phyloP scores from a whole-genome alignment of 2,797 vertebrate genomes.

The Coilia nasus region DNA sequence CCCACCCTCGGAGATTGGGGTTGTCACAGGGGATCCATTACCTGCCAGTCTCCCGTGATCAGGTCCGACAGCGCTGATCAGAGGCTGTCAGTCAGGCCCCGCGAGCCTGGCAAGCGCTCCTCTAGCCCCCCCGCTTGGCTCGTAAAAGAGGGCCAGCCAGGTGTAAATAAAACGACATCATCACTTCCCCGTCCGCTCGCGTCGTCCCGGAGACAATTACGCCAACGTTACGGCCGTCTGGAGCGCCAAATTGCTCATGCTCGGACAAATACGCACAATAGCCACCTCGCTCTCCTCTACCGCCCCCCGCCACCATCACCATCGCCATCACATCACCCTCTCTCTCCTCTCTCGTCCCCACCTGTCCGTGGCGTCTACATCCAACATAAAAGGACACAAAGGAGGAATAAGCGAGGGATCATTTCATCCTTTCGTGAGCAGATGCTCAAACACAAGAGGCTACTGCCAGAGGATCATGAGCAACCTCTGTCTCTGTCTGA shows the following conservation, averaged over 20 bases:
- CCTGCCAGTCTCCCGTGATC: conserved; percentile 99
- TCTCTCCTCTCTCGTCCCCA: background rate
- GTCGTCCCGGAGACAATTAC: conserved; percentile 93
- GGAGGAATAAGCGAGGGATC: conserved; percentile 17
- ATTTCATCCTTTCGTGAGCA: conserved; percentile 17
- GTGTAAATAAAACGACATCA: conserved; percentile 99
- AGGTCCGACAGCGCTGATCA: conserved; percentile 99
- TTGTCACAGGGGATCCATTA: conserved; percentile 99
- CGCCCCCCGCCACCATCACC: conserved; percentile 24
- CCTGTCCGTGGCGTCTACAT: conserved; percentile 42
- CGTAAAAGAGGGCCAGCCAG: conserved; percentile 96
- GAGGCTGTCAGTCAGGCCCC: conserved; percentile 91
- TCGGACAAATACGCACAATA: conserved; percentile 59
- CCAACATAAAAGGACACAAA: background rate
- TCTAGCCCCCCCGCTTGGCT: conserved; percentile 85
- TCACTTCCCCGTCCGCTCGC: conserved; percentile 99
- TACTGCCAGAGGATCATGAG: background rate
- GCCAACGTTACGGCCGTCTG: conserved; percentile 39
- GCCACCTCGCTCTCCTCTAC: conserved; percentile 44
- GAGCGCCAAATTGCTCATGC: conserved; percentile 67
- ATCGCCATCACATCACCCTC: background rate
- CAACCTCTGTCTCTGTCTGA: background rate
- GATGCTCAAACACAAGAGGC: background rate
- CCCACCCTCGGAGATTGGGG: conserved; percentile 96
- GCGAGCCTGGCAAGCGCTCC: conserved; percentile 61